Evolutionary conservation across 2,113 vertebrate species (phyloP), one percentile per base, ranked within the genome.

Genomic region (Microtus ochrogaster): DNA sequence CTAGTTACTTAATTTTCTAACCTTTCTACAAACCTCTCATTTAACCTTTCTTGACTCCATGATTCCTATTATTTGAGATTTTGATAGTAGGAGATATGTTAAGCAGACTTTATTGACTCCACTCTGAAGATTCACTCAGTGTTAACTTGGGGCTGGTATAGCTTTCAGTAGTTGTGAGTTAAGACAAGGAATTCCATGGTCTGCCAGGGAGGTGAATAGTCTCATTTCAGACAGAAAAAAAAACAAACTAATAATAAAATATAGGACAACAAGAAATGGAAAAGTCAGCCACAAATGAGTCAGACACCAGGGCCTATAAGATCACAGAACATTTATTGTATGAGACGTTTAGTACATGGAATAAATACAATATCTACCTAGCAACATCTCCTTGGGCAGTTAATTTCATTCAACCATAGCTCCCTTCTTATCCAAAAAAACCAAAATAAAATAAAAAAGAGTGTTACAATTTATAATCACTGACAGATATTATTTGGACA

Each of bases 1-100:
- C 52, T 36, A 82, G 79, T 22, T 26, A 82, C 52, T 65, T 14
- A 52, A 76, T 96, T 96, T 72, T 93, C 41, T 81, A 92, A 90
- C 47, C 58, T 92, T 90, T 81, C 30, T 70, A 28, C 3, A 84
- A 94, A 73, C 26, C 17, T 12, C 9, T 72, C 84, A 77, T 85
- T 88, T 0, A 0, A 19, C 76, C 77, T 84, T 17, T 88, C 22
- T 77, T 93, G 49, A 19, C 39, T 87, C 65, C 39, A 2, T 89
- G 36, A 85, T 92, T 84, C 41, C 61, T n/a, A 88, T n/a, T 81
- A 96, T n/a, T 70, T 72, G 68, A 65, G 89, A 79, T 55, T 96
- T 79, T 19, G n/a, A 7, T 41, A 30, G 73, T 87, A 36, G 91
- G 84, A 47, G 88, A 85, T 90, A 84, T 88, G 63, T 49, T n/a